phyloP scores from a whole-genome alignment of 2,797 vertebrate species.

The Toxotes lorentzi region DNA sequence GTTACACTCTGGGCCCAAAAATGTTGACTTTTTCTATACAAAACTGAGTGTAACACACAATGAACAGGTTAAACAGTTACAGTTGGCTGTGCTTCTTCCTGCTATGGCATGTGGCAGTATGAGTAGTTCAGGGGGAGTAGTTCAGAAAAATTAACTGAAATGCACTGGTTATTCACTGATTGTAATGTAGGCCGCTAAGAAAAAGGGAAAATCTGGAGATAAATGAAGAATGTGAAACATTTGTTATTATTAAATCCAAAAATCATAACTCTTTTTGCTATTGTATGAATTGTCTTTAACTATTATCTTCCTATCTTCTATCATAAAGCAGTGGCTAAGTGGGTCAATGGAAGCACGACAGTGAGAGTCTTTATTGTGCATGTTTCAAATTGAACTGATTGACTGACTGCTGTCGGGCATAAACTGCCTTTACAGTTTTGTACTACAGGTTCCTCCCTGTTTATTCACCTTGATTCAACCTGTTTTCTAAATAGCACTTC shows the following conservation, averaged over 20 bases:
- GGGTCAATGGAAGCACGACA: not conserved
- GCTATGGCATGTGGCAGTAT: not conserved
- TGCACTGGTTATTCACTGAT: not conserved
- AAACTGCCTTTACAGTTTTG: not conserved
- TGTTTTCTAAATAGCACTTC: not conserved
- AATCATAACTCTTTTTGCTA: not conserved
- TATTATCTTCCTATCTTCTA: constrained; percentile 1
- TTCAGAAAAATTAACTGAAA: not conserved
- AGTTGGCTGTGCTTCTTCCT: not conserved
- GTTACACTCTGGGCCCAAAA: not conserved
- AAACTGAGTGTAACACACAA: too few species aligned
- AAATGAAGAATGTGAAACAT: not conserved
- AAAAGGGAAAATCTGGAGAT: not conserved
- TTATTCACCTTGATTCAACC: not conserved
- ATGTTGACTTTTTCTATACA: not conserved
- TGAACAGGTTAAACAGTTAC: not conserved
- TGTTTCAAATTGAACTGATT: not conserved
- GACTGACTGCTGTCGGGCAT: not conserved
- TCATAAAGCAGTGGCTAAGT: constrained; percentile 26
- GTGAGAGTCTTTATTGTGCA: not conserved
- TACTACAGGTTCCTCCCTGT: not conserved
- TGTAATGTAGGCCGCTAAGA: too few species aligned
- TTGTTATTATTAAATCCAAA: not conserved
- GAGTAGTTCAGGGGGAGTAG: not conserved
- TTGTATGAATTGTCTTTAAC: constrained; percentile 2